A percentile compares a stretch with the other conserved stretches of the same genome.
These are phyloP conservation scores for Acrocephalus scirpaceus DNA, from an alignment of 2,797 vertebrate genomes.

Conservation along the genomic window DNA sequence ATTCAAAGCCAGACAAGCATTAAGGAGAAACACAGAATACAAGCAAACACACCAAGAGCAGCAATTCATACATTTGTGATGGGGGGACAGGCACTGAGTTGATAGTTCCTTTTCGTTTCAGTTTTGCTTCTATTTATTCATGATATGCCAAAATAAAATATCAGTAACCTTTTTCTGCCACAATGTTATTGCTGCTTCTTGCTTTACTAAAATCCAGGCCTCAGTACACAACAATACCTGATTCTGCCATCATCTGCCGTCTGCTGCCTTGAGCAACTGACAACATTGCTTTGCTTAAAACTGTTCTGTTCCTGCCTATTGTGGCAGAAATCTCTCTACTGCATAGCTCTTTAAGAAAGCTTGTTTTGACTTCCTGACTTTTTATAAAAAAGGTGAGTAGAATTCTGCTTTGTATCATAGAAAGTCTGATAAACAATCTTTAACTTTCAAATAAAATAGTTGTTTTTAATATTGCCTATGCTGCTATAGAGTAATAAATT, in stretches of 20 bases:
- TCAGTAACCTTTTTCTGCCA: neutral
- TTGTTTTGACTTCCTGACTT: neutral
- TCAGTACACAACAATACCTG: neutral
- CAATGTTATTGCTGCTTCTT: neutral
- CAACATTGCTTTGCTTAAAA: slow-evolving; percentile 30
- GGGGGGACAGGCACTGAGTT: neutral
- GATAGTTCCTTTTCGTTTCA: neutral
- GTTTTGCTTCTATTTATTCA: neutral
- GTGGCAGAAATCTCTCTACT: neutral
- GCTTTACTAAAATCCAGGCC: neutral
- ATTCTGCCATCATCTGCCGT: neutral
- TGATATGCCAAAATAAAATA: neutral
- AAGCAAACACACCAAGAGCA: neutral
- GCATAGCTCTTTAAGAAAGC: neutral
- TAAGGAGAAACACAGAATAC: neutral
- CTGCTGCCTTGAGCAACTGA: slow-evolving; percentile 30
- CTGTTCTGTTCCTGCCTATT: neutral
- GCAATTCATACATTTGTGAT: too few relatives aligned
- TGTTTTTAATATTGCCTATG: neutral
- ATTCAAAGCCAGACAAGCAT: neutral
- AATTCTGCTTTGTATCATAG: neutral
- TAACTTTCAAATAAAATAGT: neutral
- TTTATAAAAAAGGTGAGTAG: neutral
- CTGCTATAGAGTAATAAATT: neutral
- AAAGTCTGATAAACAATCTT: neutral